These are phyloP conservation scores for Rhopilema esculentum DNA, from an alignment of 30 jellyfish, hydroid and myxozoan genomes.

Conservation along the genomic window DNA sequence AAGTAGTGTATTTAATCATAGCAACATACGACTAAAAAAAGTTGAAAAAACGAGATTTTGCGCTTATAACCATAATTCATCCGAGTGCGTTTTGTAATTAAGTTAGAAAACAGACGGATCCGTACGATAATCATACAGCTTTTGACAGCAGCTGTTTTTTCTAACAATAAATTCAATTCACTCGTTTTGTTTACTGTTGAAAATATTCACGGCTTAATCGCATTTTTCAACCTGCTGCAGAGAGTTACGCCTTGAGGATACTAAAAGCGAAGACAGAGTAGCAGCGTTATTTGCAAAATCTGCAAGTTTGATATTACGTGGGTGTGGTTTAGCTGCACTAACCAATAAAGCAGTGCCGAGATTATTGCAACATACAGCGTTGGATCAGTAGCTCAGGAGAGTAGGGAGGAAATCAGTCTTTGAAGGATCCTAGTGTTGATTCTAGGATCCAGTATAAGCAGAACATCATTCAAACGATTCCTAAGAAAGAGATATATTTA, in stretches of 20 bases:
- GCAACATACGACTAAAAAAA: background rate
- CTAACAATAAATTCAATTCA: slow-evolving; percentile 14
- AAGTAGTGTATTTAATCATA: background rate
- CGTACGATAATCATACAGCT: slow-evolving; percentile 8
- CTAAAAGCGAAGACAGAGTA: background rate
- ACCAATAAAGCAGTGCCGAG: background rate
- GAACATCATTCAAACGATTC: no score
- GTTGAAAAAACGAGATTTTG: background rate
- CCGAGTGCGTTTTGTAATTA: slow-evolving; percentile 13
- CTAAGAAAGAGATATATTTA: no score
- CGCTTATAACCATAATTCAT: slow-evolving; percentile 1
- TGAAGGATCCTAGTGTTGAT: background rate
- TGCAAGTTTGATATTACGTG: background rate
- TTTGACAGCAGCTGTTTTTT: slow-evolving; percentile 38
- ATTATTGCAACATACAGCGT: background rate
- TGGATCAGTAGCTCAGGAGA: no score
- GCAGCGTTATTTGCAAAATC: background rate
- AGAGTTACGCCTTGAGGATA: slow-evolving; percentile 6
- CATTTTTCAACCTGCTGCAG: slow-evolving; percentile 40
- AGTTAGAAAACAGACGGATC: slow-evolving; percentile 32
- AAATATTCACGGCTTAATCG: background rate
- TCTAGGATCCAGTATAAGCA: no score
- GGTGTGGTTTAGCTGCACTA: background rate
- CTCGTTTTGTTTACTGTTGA: slow-evolving; percentile 7
- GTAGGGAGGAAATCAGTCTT: no score